phyloP scores from a whole-genome alignment of 2,888 invertebrate species.

The Drosophila algonquin region DNA sequence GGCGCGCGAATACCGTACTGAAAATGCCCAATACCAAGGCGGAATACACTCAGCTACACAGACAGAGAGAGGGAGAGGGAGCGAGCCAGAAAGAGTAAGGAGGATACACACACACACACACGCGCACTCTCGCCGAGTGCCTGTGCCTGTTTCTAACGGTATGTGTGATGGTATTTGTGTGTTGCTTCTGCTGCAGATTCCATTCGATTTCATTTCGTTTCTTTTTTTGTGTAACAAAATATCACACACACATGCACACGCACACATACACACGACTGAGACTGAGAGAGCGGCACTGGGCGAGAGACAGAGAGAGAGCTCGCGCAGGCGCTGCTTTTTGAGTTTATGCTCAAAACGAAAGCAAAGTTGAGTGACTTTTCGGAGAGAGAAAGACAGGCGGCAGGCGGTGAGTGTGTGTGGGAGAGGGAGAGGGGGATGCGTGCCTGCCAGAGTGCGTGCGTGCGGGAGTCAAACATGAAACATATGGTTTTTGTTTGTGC shows the following conservation, averaged over 20 bases:
- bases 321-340: constrained; percentile 66
- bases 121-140: constrained; percentile 7
- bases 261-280: constrained; percentile 53
- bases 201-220: constrained; percentile 42
- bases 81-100: constrained; percentile 4
- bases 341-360: constrained; percentile 72
- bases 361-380: constrained; percentile 53
- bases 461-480: constrained; percentile 63
- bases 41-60: constrained; percentile 10
- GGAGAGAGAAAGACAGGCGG: background rate
- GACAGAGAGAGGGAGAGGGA: background rate
- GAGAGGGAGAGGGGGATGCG: background rate
- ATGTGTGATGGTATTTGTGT: constrained; percentile 33
- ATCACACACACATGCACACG: constrained; percentile 61
- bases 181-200: constrained; percentile 58
- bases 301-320: background rate
- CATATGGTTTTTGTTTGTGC: constrained; percentile 76
- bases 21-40: constrained; percentile 5
- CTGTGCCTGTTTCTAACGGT: constrained; percentile 59
- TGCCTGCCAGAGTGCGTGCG: constrained; percentile 20
- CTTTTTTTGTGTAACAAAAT: constrained; percentile 77
- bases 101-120: constrained; percentile 37
- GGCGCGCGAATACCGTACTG: constrained; percentile 33
- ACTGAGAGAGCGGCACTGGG: background rate
- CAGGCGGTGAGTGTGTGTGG: too few species aligned